Conservation (phyloP, 2,113 vertebrate genomes). For the Sceloporus undulatus region DNA sequence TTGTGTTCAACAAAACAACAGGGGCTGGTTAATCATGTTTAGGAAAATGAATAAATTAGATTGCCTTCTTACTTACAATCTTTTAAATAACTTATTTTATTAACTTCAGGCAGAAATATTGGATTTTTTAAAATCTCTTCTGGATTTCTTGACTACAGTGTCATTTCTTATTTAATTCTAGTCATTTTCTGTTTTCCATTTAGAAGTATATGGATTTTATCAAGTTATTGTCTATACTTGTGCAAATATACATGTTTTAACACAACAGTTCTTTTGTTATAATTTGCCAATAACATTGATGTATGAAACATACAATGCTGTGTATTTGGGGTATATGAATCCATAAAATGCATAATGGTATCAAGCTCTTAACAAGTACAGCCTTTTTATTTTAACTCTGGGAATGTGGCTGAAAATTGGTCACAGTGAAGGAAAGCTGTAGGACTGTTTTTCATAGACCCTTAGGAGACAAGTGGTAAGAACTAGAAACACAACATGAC, state of each 20-base stretch:
- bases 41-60: slow-evolving; percentile 27
- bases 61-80: neutral
- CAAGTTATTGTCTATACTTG: neutral
- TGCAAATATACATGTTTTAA: neutral
- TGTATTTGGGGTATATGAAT: neutral
- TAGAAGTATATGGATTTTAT: slow-evolving; percentile 5
- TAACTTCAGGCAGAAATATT: neutral
- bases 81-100: slow-evolving; percentile 5
- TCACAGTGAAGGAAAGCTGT: too few species aligned
- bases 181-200: neutral
- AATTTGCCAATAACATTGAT: neutral
- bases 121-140: neutral
- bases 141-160: neutral
- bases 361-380: too few species aligned
- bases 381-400: too few species aligned
- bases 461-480: too few species aligned
- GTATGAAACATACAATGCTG: neutral
- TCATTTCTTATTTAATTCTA: neutral
- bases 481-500: too few species aligned
- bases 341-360: too few species aligned
- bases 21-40: slow-evolving; percentile 25
- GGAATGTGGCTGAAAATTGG: too few species aligned
- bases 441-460: too few species aligned
- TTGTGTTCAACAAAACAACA: slow-evolving; percentile 25
- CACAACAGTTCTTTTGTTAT: neutral